phyloP scores from a whole-genome alignment of 2,888 invertebrate genomes.

The Acanthosepion pharaonis region DNA sequence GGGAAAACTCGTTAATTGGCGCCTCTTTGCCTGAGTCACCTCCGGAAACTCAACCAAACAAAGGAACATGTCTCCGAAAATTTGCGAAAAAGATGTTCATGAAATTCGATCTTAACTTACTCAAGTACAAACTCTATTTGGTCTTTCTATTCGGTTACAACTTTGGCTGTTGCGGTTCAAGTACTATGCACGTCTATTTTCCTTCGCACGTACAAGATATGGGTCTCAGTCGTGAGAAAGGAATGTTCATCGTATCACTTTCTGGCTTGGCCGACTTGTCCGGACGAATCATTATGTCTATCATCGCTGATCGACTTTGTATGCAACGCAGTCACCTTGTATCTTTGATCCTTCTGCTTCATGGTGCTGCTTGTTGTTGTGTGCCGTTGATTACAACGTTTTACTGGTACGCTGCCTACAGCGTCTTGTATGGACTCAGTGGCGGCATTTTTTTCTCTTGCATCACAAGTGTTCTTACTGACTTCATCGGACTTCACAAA shows the following conservation, averaged over 20 bases:
- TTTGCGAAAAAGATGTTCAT: not conserved
- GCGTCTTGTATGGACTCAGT: not conserved
- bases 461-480: not conserved
- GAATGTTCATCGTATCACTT: not conserved
- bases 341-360: not conserved
- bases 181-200: not conserved
- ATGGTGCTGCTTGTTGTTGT: not conserved
- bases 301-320: slow-evolving; percentile 12
- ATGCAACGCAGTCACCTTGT: not conserved
- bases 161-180: not conserved
- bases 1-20: not conserved
- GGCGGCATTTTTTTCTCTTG: not conserved
- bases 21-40: not conserved
- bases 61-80: not conserved
- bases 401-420: not conserved
- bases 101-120: not conserved
- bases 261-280: not conserved
- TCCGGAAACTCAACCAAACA: not conserved
- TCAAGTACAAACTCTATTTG: not conserved
- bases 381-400: not conserved
- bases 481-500: slow-evolving; percentile 37
- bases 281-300: not conserved
- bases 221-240: not conserved
- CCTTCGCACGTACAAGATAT: not conserved
- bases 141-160: not conserved